A percentile compares a stretch with the other conserved stretches of the same genome.
Evolutionary conservation across 2,113 vertebrate species (phyloP).

Genomic region (Cheilinus undulatus): DNA sequence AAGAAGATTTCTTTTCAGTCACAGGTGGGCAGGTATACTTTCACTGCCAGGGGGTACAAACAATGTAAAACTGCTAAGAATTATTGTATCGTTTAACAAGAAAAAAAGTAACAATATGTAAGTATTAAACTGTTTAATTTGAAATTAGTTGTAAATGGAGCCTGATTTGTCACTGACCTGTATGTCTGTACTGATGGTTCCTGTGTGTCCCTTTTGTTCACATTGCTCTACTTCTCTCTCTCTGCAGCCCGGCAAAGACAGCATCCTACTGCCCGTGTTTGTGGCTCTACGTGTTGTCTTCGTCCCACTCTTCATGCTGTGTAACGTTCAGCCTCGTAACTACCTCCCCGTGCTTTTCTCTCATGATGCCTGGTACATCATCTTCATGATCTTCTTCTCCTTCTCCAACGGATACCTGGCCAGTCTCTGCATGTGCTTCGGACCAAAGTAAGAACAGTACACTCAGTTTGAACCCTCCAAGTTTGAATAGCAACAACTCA

Average conservation of each 20-base stretch:
- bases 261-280: constrained; percentile 86
- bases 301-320: constrained; percentile 93
- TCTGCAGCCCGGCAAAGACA: constrained; percentile 92
- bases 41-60: too few relatives aligned
- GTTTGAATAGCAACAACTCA: background rate
- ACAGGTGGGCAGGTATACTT: too few relatives aligned
- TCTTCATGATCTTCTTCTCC: constrained; percentile 94
- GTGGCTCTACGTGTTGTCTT: constrained; percentile 88
- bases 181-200: background rate
- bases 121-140: too few relatives aligned
- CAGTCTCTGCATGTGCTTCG: constrained; percentile 99
- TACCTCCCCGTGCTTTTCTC: constrained; percentile 83
- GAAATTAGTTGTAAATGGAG: too few relatives aligned
- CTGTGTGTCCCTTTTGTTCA: background rate
- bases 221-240: background rate
- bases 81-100: too few relatives aligned
- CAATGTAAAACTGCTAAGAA: too few relatives aligned
- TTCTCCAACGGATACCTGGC: constrained; percentile 97
- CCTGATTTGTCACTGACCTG: too few relatives aligned
- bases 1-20: too few relatives aligned
- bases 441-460: constrained; percentile 90
- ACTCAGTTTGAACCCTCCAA: background rate
- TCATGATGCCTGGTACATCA: constrained; percentile 93
- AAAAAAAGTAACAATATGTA: too few relatives aligned
- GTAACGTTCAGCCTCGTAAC: constrained; percentile 86